These are phyloP conservation scores for Leucophenga varia DNA, from an alignment of 1,140 invertebrate species.

Conservation along the genomic window DNA sequence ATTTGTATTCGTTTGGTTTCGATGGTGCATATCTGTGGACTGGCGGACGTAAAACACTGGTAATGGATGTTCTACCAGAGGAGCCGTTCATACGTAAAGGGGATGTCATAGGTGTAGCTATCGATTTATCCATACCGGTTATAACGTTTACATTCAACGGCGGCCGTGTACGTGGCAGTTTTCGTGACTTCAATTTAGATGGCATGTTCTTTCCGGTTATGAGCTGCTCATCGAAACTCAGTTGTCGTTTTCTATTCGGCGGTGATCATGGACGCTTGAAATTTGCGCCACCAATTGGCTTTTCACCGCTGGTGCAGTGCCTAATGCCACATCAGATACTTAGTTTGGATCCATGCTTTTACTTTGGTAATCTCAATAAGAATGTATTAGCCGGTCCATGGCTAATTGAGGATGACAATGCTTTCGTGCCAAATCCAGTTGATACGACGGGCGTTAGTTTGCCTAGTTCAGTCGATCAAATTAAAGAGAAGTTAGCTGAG, in stretches of 20 bases:
- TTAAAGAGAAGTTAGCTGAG: conserved; percentile 94
- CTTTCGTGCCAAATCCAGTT: conserved; percentile 93
- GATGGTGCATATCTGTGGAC: conserved; percentile 95
- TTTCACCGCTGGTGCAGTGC: conserved; percentile 92
- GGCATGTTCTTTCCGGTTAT: conserved; percentile 99
- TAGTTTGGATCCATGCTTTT: conserved; percentile 93
- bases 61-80: conserved; percentile 65
- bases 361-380: conserved; percentile 95
- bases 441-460: conserved; percentile 85
- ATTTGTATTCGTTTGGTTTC: conserved; percentile 96
- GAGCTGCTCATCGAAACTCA: conserved; percentile 95
- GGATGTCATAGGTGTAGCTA: conserved; percentile 93
- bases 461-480: conserved; percentile 88
- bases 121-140: conserved; percentile 91
- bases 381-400: conserved; percentile 87
- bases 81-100: conserved; percentile 87
- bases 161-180: conserved; percentile 80
- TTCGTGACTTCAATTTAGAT: conserved; percentile 94
- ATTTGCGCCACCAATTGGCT: conserved; percentile 86
- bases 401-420: conserved; percentile 84
- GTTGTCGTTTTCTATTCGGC: conserved; percentile 94
- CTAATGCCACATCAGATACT: conserved; percentile 90
- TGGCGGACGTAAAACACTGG: conserved; percentile 82
- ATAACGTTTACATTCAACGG: conserved; percentile 98
- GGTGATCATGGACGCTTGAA: conserved; percentile 94